Percentiles rank a stretch among this genome's conserved stretches.
phyloP scores from a whole-genome alignment of 53 echinoderm and acorn worm genomes.

The Stichopus horrens region DNA sequence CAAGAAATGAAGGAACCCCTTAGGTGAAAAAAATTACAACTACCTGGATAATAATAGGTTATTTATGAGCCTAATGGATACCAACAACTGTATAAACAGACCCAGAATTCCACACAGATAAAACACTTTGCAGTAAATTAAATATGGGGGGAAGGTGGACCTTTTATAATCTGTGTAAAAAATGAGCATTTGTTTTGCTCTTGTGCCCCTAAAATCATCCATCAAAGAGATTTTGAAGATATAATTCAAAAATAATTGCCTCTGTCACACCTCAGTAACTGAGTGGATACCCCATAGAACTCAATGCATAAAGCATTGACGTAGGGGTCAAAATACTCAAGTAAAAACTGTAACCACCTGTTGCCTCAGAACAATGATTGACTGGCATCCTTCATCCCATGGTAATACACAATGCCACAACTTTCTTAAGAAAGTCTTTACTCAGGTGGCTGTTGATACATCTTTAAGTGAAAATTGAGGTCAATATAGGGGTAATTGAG shows the following conservation, averaged over 20 bases:
- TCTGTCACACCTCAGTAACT: constrained; percentile 29
- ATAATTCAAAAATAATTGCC: constrained; percentile 25
- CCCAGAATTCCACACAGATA: background rate
- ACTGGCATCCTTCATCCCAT: background rate
- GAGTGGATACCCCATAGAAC: background rate
- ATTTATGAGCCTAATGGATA: background rate
- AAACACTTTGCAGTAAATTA: background rate
- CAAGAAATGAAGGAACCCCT: no score
- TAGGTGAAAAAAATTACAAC: background rate
- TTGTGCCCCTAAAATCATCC: background rate
- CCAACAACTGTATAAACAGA: background rate
- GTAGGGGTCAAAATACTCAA: background rate
- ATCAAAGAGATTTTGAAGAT: background rate
- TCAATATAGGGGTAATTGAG: constrained; percentile 40
- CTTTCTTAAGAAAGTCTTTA: background rate
- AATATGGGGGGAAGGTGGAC: no score
- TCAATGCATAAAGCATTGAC: background rate
- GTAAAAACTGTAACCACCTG: constrained; percentile 22
- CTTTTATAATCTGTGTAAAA: no score
- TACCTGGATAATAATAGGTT: background rate
- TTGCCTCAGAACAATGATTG: constrained; percentile 13
- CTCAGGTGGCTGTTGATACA: constrained; percentile 24
- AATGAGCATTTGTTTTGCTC: background rate
- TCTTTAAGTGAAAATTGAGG: constrained; percentile 36
- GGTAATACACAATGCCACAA: background rate